These are phyloP conservation scores for Cryptotis parvus DNA, from an alignment of 2,113 vertebrate species.

Conservation along the genomic window DNA sequence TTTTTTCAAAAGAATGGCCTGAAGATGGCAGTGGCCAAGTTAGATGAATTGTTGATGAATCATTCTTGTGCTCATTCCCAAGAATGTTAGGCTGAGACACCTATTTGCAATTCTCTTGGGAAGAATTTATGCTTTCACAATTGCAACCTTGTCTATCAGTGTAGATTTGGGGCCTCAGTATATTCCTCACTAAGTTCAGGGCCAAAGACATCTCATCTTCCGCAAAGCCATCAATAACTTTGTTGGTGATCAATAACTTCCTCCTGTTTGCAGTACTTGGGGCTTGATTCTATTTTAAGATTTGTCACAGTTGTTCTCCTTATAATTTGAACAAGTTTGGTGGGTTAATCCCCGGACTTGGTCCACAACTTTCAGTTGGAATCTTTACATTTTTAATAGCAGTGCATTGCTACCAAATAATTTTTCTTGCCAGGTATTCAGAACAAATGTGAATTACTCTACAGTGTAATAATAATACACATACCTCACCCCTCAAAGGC, in stretches of 20 bases:
- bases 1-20: background rate
- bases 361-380: background rate
- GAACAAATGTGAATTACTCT: background rate
- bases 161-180: background rate
- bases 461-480: background rate
- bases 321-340: conserved; percentile 7
- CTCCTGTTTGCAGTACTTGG: background rate
- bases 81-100: background rate
- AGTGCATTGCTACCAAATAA: background rate
- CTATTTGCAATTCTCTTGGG: background rate
- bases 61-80: background rate
- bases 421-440: conserved; percentile 19
- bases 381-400: background rate
- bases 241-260: background rate
- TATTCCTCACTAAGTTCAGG: background rate
- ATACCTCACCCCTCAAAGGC: background rate
- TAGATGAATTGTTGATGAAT: background rate
- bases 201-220: background rate
- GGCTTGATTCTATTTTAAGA: background rate
- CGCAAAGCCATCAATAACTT: background rate
- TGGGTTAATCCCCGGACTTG: background rate
- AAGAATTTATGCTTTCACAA: background rate
- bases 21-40: background rate
- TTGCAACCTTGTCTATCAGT: background rate
- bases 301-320: background rate